A percentile compares a stretch with the other conserved stretches of the same genome.
Evolutionary conservation across 2,797 vertebrate genomes (phyloP).

Genomic region (Halcyon leucocephala): DNA sequence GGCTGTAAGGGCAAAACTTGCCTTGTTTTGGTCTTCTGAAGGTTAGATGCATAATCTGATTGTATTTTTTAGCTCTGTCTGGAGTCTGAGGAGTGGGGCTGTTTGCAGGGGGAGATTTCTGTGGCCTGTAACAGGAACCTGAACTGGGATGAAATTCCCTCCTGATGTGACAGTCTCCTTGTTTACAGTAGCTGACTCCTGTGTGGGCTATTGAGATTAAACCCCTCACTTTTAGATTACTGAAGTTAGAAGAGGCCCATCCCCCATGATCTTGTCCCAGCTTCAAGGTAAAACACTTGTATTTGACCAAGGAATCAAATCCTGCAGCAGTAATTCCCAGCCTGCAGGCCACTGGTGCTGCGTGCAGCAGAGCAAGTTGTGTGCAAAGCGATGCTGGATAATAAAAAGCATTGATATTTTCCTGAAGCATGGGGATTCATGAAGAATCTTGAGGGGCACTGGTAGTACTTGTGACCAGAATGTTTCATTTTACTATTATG

Average conservation of each 20-base stretch:
- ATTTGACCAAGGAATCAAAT: neutral
- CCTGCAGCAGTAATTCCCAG: neutral
- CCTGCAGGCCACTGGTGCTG: neutral
- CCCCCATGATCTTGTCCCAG: neutral
- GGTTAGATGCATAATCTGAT: neutral
- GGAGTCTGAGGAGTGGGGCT: neutral
- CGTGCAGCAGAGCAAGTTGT: neutral
- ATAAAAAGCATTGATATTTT: neutral
- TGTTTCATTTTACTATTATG: accelerated
- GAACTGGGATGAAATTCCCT: neutral
- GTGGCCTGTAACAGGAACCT: neutral
- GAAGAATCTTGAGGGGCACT: neutral
- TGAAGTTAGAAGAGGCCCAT: neutral
- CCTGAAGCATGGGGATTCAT: neutral
- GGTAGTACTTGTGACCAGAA: neutral
- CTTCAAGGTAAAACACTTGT: neutral
- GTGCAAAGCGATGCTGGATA: neutral
- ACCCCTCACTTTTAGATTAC: neutral
- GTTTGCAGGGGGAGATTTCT: neutral
- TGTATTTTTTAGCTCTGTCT: neutral
- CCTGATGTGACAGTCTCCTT: neutral
- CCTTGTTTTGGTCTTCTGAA: neutral
- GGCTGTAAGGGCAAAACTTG: neutral
- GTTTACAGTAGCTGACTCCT: neutral
- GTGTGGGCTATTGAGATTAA: neutral